phyloP scores from a whole-genome alignment of 1,140 invertebrate genomes.

The Caenorhabditis brenneri region DNA sequence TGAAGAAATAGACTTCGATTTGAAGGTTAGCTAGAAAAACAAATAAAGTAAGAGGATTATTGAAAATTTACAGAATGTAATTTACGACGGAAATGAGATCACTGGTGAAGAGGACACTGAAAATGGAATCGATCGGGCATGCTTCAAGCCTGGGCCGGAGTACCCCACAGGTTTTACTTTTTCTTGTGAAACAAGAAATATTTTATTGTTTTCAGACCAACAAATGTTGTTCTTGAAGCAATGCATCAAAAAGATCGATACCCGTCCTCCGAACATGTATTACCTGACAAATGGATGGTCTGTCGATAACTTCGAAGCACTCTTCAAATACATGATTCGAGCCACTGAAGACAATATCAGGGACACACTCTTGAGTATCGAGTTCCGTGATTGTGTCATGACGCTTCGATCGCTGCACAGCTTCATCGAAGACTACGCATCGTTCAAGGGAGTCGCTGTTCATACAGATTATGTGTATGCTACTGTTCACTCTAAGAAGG shows the following conservation, averaged over 20 bases:
- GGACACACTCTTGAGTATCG: slow-evolving; percentile 1
- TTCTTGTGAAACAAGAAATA: background rate
- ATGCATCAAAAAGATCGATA: slow-evolving; percentile 2
- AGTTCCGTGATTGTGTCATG: slow-evolving; percentile 13
- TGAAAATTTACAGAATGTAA: slow-evolving; percentile 12
- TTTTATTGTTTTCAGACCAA: background rate
- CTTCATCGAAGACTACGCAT: slow-evolving; percentile 2
- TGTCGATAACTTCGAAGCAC: background rate
- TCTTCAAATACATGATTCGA: slow-evolving; percentile 27
- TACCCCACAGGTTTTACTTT: background rate
- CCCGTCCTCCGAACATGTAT: slow-evolving; percentile 5
- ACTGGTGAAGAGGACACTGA: background rate
- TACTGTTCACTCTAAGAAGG: slow-evolving; percentile 1
- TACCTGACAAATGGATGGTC: slow-evolving; percentile 14
- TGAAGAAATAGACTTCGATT: slow-evolving; percentile 29
- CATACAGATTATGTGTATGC: slow-evolving; percentile 10
- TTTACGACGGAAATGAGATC: slow-evolving; percentile 23
- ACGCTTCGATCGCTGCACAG: background rate
- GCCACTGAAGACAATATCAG: background rate
- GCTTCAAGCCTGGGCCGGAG: slow-evolving; percentile 14
- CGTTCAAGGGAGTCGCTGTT: slow-evolving; percentile 1
- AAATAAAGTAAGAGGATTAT: too few species aligned
- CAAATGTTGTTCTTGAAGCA: slow-evolving; percentile 31
- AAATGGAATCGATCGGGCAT: slow-evolving; percentile 13
- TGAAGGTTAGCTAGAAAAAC: background rate